phyloP scores from a whole-genome alignment of 2,797 vertebrate genomes.

The Benthosema pterotum region DNA sequence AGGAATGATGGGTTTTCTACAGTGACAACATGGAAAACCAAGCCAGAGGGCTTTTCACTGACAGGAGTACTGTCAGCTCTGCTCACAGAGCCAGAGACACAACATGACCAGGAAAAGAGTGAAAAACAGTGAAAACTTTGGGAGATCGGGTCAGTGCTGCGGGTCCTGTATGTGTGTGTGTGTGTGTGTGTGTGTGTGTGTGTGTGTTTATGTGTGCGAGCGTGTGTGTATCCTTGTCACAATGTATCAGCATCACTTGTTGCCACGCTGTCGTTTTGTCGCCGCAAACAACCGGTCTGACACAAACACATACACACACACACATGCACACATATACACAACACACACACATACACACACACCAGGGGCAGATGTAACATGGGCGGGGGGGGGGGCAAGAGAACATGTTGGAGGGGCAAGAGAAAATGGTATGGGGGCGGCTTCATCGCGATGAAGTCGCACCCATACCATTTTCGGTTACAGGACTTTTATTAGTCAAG shows the following conservation, averaged over 20 bases:
- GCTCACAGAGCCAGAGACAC: conserved; percentile 42
- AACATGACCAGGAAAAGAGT: conserved; percentile 58
- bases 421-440: too few relatives aligned
- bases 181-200: too few relatives aligned
- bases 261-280: conserved; percentile 50
- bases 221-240: conserved; percentile 73
- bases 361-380: too few relatives aligned
- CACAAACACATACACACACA: conserved; percentile 29
- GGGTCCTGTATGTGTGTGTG: too few relatives aligned
- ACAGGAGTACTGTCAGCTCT: conserved; percentile 67
- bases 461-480: too few relatives aligned
- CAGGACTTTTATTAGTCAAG: too few relatives aligned
- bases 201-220: too few relatives aligned
- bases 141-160: conserved; percentile 66
- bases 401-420: too few relatives aligned
- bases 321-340: not conserved
- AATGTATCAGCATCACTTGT: conserved; percentile 58
- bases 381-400: too few relatives aligned
- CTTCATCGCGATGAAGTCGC: too few relatives aligned
- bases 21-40: conserved; percentile 70
- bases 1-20: conserved; percentile 19
- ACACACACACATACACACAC: not conserved
- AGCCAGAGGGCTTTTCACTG: conserved; percentile 58
- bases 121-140: conserved; percentile 55
- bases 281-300: conserved; percentile 54